Conservation (phyloP, 1,140 invertebrate species). For the Thereuonema tuberculata region DNA sequence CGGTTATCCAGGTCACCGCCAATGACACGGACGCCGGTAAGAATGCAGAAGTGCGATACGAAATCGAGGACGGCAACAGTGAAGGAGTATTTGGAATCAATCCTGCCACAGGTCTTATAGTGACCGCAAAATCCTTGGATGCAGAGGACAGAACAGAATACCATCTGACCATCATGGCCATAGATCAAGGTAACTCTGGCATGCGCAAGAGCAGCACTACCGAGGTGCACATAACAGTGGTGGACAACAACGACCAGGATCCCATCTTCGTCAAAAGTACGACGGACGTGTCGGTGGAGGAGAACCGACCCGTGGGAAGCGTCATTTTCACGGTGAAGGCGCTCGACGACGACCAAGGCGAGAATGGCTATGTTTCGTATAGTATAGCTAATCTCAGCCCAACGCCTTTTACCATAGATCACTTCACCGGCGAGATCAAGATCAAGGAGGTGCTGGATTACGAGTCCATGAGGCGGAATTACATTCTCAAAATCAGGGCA, state of each 20-base stretch:
- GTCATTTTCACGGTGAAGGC: constrained; percentile 68
- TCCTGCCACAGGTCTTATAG: constrained; percentile 74
- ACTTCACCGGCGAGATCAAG: constrained; percentile 75
- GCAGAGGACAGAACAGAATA: constrained; percentile 77
- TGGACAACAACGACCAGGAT: constrained; percentile 86
- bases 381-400: constrained; percentile 69
- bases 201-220: constrained; percentile 71
- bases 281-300: constrained; percentile 46
- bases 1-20: constrained; percentile 70
- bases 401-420: constrained; percentile 90
- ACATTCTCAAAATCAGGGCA: constrained; percentile 53
- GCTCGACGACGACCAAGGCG: constrained; percentile 73
- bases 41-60: constrained; percentile 67
- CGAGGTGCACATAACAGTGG: constrained; percentile 71
- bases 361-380: constrained; percentile 90
- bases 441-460: constrained; percentile 74
- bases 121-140: constrained; percentile 68
- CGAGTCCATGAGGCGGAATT: constrained; percentile 72
- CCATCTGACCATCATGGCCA: constrained; percentile 76
- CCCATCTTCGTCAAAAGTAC: constrained; percentile 64
- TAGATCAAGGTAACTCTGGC: constrained; percentile 72
- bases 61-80: constrained; percentile 77
- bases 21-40: constrained; percentile 65
- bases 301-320: constrained; percentile 74
- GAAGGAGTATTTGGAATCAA: constrained; percentile 75